phyloP scores from a whole-genome alignment of 2,797 vertebrate species.

The Ctenopoma kingsleyae region DNA sequence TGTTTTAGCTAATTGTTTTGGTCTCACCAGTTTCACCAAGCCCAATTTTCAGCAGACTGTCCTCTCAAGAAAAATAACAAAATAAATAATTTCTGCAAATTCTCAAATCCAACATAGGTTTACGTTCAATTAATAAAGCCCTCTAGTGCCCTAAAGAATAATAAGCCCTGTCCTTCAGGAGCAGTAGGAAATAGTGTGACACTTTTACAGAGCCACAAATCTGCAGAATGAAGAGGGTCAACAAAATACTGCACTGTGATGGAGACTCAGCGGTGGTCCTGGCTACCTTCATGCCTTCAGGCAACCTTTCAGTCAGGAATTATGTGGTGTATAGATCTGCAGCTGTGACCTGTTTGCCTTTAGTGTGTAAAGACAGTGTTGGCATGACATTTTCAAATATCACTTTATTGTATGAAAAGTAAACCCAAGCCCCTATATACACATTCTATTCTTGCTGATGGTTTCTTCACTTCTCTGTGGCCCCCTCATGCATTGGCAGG shows the following conservation, averaged over 20 bases:
- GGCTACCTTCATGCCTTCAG: neutral
- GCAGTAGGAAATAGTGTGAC: neutral
- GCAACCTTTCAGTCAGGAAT: neutral
- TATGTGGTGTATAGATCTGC: neutral
- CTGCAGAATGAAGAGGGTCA: neutral
- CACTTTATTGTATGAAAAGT: neutral
- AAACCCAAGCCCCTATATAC: neutral
- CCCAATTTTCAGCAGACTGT: too few species aligned
- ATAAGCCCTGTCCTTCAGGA: neutral
- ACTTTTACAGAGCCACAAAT: neutral
- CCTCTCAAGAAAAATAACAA: neutral
- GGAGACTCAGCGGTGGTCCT: neutral
- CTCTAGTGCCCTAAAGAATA: neutral
- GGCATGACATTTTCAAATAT: neutral
- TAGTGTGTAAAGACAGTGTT: neutral
- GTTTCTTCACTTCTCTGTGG: neutral
- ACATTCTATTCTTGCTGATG: neutral
- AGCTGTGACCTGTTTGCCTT: constrained; percentile 2
- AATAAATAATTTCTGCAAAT: neutral
- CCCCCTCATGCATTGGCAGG: neutral
- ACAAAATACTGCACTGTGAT: neutral
- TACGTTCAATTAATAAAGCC: neutral
- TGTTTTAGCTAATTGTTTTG: neutral
- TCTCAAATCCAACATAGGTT: neutral
- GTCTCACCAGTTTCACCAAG: too few species aligned